Conservation (phyloP, 2,113 vertebrate genomes). For the Leptobrachium leishanense region DNA sequence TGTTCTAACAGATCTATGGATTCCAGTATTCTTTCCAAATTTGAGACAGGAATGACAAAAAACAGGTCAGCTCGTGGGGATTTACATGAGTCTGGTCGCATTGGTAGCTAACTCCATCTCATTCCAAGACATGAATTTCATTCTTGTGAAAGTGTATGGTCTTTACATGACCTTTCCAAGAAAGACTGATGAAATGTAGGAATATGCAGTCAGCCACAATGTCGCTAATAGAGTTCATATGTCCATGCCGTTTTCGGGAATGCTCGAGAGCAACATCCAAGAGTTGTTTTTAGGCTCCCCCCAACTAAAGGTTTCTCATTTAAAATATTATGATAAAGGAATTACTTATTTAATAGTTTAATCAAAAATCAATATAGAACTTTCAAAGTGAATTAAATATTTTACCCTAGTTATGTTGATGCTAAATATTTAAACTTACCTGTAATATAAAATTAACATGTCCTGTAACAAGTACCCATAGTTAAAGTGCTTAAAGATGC, state of each 20-base stretch:
- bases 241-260: slow-evolving; percentile 56
- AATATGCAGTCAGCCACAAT: slow-evolving; percentile 8
- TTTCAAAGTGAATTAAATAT: too few relatives aligned
- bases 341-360: too few relatives aligned
- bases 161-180: slow-evolving; percentile 26
- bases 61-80: slow-evolving; percentile 60
- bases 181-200: slow-evolving; percentile 18
- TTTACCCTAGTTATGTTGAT: too few relatives aligned
- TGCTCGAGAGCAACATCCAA: neutral
- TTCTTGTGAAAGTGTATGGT: slow-evolving; percentile 19
- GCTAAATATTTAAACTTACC: too few relatives aligned
- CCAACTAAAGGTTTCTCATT: too few relatives aligned
- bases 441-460: too few relatives aligned
- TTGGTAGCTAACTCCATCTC: slow-evolving; percentile 50
- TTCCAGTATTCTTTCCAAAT: slow-evolving; percentile 63
- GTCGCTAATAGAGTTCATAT: slow-evolving; percentile 49
- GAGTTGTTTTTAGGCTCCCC: too few relatives aligned
- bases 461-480: too few relatives aligned
- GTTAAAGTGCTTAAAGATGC: too few relatives aligned
- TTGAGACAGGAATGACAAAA: slow-evolving; percentile 68
- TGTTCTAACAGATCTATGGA: slow-evolving; percentile 57
- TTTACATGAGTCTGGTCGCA: slow-evolving; percentile 53
- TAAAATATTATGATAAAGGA: too few relatives aligned
- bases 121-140: slow-evolving; percentile 26
- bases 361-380: too few relatives aligned